A percentile compares a stretch with the other conserved stretches of the same genome.
Conservation (phyloP, 2,113 vertebrate genomes). For the Platichthys stellatus region DNA sequence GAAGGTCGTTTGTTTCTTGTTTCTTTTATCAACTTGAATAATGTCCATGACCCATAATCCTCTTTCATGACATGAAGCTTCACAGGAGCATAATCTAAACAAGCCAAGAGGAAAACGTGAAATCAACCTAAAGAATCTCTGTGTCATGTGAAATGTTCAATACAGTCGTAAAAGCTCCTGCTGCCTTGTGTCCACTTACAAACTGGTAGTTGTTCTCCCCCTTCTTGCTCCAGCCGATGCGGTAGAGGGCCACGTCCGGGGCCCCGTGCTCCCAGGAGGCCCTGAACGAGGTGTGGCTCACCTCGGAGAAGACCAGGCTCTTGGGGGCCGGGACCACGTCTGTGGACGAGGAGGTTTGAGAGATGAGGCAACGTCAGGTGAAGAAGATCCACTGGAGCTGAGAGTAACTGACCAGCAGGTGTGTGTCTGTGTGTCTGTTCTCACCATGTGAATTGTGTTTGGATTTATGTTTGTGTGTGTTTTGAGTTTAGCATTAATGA, state of each 20-base stretch:
- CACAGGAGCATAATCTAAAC: no score
- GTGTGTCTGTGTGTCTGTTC: not conserved
- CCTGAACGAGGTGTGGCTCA: slow-evolving; percentile 88
- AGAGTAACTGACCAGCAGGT: not conserved
- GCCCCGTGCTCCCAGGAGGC: slow-evolving; percentile 94
- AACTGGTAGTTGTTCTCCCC: slow-evolving; percentile 69
- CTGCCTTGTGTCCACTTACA: slow-evolving; percentile 57
- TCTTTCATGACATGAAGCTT: no score
- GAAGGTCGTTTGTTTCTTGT: no score
- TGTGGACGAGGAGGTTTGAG: slow-evolving; percentile 38
- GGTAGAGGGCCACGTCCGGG: slow-evolving; percentile 91
- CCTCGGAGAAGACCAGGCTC: slow-evolving; percentile 88
- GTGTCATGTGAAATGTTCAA: no score
- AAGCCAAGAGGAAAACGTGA: no score
- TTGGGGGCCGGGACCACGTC: slow-evolving; percentile 91
- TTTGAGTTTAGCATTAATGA: not conserved
- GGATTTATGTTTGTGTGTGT: no score
- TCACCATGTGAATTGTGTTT: no score
- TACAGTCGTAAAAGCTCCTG: no score
- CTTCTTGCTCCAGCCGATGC: slow-evolving; percentile 87
- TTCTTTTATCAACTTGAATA: no score
- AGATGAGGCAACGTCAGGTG: slow-evolving; percentile 18
- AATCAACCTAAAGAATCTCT: no score
- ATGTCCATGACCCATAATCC: no score
- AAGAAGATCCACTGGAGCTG: not conserved